Base-by-base conservation (phyloP, 1,140 invertebrate species). In the Neodiprion lecontei region DNA sequence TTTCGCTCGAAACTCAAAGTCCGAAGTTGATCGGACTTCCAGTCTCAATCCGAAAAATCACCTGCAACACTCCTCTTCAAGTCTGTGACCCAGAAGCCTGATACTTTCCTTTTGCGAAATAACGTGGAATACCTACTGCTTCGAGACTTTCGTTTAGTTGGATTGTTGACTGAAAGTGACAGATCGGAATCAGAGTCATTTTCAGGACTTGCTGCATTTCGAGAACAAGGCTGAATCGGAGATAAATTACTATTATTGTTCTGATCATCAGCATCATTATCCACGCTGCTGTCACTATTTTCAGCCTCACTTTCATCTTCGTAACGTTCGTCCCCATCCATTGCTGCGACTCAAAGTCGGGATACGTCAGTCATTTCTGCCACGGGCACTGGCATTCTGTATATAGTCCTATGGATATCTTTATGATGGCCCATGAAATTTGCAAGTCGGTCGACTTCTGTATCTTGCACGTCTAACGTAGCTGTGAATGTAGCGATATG, bases 61-160 rank as follows among this genome's bases (percentile, higher is more conserved):
- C 48, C 67, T n/a, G 71, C n/a, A 70, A 75, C 73, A 61, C 76
- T 79, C 40, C 78, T 75, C 69, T 21, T 21, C 17, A 21, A 21
- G 17, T 21, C 17, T 21, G 17, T 21, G 17, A 21, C 17, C 17
- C 17, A 21, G 17, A 21, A 21, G 17, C 17, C 0, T 21, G 17
- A 21, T 21, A 21, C 17, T 21, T 21, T 21, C 0, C 0, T 21
- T 21, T 21, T 21, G 17, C 17, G 17, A 21, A 21, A 21, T 21
- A 21, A 21, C 17, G 17, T 21, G 17, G 17, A 21, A 21, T 21
- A 21, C 17, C 0, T 21, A 21, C 17, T 21, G 17, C 17, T 21
- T 0, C 17, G 17, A 21, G 17, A 21, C 17, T 21, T 21, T 21
- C 17, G 17, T 21, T 21, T 21, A 21, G 17, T 21, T 21, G 17